Percentiles rank a stretch among this genome's conserved stretches.
These are phyloP conservation scores for Nephotettix cincticeps DNA, from an alignment of 1,140 invertebrate species.

Conservation along the genomic window DNA sequence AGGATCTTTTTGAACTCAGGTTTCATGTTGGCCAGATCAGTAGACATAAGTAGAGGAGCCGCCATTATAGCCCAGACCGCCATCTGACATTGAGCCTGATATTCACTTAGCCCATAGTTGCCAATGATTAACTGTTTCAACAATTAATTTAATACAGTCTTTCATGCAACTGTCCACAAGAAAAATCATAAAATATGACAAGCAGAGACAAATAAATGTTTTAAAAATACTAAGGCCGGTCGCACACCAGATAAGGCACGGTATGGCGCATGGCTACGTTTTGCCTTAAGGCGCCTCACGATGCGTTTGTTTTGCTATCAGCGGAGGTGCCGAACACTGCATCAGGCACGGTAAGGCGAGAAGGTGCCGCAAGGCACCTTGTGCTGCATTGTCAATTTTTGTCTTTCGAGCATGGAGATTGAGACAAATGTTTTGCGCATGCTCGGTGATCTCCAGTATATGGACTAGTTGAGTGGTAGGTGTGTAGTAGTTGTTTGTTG, in stretches of 20 bases:
- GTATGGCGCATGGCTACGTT: not conserved
- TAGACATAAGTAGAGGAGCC: conserved; percentile 86
- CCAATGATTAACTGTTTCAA: conserved; percentile 82
- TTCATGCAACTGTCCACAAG: too few species aligned
- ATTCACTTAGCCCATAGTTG: conserved; percentile 82
- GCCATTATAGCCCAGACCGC: conserved; percentile 88
- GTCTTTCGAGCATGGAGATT: not conserved
- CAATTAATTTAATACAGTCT: too few species aligned
- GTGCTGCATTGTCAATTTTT: too few species aligned
- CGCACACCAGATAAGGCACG: not conserved
- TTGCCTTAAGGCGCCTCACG: not conserved
- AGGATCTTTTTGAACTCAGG: conserved; percentile 74
- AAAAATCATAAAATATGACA: too few species aligned
- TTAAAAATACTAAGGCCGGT: too few species aligned
- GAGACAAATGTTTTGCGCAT: not conserved
- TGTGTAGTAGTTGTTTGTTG: not conserved
- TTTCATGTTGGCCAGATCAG: conserved; percentile 72
- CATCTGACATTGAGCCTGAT: conserved; percentile 85
- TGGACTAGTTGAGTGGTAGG: not conserved
- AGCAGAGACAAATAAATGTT: too few species aligned
- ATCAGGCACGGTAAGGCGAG: too few species aligned
- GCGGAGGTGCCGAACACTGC: not conserved
- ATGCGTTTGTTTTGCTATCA: not conserved
- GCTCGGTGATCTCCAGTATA: not conserved
- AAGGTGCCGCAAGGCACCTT: too few species aligned